Evolutionary conservation across 2,888 invertebrate genomes (phyloP), one percentile per base, ranked within the genome.

Genomic region (Ophion ellenae): DNA sequence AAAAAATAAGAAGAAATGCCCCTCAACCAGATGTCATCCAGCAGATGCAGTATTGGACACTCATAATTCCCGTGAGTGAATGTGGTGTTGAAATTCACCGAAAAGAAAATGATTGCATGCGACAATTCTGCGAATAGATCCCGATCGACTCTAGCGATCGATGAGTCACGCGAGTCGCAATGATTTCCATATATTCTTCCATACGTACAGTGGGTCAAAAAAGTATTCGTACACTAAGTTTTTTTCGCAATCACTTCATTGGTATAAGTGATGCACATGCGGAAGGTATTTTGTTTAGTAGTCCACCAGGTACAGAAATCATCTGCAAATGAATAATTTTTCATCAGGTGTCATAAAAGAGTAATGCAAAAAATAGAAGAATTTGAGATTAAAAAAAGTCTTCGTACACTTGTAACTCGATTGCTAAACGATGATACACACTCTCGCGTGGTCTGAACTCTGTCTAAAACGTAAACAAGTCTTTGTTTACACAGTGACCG

Each of bases 11-110:
- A 67, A 73, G 64, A 67, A 59, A 53, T 64, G 69, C 24, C 53
- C 28, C 53, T 59, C 20, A 20, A 61, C 57, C 83, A 82, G 75
- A 71, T 84, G 84, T 36, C 28, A 20, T 63, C 32, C 57, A 64
- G 36, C 24, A 59, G 64, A 71, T 57, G 73, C n/a, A 57, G 28
- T 66, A 83, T 36, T 28, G 73, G 47, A 47, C 69, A 81, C 73
- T 84, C 81, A 81, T 74, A 20, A 67, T 69, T 75, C 20, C 45
- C 45, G 3, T 77, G 81, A 76, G 67, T 32, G 47, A 69, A 9
- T 24, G 11, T 59, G 28, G 4, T 20, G 9, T 74, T 20, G 81
- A 74, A 85, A 81, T 78, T 64, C 73, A 64, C 61, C 59, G 81
- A 32, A 81, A 81, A 81, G 74, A 76, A 67, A 71, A 81, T 70